phyloP scores from a whole-genome alignment of 1,140 invertebrate genomes.

The Calycopis cecrops region DNA sequence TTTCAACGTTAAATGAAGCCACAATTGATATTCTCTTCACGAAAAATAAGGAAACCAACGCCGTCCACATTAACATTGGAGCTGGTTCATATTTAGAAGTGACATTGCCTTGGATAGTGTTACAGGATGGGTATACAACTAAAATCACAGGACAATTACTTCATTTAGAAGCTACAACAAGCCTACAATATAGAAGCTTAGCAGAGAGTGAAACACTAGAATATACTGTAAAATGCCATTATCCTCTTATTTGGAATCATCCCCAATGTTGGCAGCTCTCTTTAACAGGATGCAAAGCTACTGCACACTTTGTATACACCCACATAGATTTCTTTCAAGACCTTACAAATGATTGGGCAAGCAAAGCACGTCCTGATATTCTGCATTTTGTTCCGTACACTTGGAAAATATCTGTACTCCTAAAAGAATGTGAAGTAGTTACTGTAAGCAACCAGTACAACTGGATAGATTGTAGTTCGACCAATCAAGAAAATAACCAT shows the following conservation, averaged over 20 bases:
- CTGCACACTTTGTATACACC: slow-evolving; percentile 92
- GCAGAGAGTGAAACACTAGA: slow-evolving; percentile 96
- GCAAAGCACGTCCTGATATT: slow-evolving; percentile 92
- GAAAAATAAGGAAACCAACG: slow-evolving; percentile 97
- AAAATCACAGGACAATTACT: slow-evolving; percentile 95
- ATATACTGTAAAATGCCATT: slow-evolving; percentile 90
- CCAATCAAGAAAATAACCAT: slow-evolving; percentile 95
- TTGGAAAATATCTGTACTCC: slow-evolving; percentile 92
- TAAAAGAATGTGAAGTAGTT: slow-evolving; percentile 97
- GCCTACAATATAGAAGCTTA: slow-evolving; percentile 92
- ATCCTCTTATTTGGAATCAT: slow-evolving; percentile 95
- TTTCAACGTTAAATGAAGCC: slow-evolving; percentile 93
- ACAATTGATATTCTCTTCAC: slow-evolving; percentile 97
- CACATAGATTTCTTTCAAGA: slow-evolving; percentile 98
- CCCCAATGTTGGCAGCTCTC: slow-evolving; percentile 94
- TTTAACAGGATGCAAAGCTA: slow-evolving; percentile 95
- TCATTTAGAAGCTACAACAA: slow-evolving; percentile 95
- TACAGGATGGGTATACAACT: slow-evolving; percentile 89
- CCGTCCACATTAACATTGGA: slow-evolving; percentile 94
- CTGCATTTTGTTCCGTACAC: slow-evolving; percentile 98
- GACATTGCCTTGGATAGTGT: slow-evolving; percentile 94
- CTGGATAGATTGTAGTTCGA: slow-evolving; percentile 98
- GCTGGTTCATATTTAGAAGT: slow-evolving; percentile 96
- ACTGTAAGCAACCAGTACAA: slow-evolving; percentile 97
- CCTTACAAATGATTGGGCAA: slow-evolving; percentile 97